phyloP scores from a whole-genome alignment of 2,113 vertebrate species.

The Cryptotis parvus region DNA sequence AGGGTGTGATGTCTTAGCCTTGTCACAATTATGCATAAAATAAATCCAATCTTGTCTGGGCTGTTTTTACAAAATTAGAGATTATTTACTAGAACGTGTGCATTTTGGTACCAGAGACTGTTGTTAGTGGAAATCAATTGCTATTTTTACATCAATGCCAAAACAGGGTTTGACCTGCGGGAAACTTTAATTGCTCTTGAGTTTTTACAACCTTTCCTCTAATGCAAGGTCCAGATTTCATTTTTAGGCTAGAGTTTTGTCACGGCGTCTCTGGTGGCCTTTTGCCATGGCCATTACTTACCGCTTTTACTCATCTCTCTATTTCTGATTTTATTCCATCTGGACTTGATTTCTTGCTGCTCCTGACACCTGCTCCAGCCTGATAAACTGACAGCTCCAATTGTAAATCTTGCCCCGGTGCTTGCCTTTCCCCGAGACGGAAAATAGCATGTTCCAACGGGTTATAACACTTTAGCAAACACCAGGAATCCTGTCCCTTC shows the following conservation, averaged over 20 bases:
- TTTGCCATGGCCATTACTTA: conserved; percentile 73
- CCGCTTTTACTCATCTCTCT: conserved; percentile 78
- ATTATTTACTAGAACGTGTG: conserved; percentile 33
- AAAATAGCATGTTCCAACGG: conserved; percentile 63
- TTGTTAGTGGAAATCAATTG: conserved; percentile 22
- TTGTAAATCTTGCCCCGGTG: conserved; percentile 72
- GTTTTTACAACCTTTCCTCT: conserved; percentile 42
- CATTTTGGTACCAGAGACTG: neutral
- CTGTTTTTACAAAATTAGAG: neutral
- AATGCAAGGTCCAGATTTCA: conserved; percentile 67
- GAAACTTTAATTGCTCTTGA: conserved; percentile 61
- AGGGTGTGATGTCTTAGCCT: neutral
- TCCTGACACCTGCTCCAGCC: conserved; percentile 72
- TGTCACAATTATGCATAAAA: neutral
- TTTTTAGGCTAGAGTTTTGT: conserved; percentile 46
- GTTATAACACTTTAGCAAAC: conserved; percentile 69
- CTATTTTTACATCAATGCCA: conserved; percentile 57
- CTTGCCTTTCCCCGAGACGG: conserved; percentile 54
- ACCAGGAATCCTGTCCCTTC: conserved; percentile 67
- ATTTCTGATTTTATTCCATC: conserved; percentile 76
- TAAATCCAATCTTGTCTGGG: neutral
- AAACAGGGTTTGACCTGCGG: neutral
- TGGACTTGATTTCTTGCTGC: conserved; percentile 71
- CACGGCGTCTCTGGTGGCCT: conserved; percentile 71
- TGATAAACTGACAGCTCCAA: conserved; percentile 79